phyloP scores from a whole-genome alignment of 2,797 vertebrate genomes.

The Chloroceryle inda region DNA sequence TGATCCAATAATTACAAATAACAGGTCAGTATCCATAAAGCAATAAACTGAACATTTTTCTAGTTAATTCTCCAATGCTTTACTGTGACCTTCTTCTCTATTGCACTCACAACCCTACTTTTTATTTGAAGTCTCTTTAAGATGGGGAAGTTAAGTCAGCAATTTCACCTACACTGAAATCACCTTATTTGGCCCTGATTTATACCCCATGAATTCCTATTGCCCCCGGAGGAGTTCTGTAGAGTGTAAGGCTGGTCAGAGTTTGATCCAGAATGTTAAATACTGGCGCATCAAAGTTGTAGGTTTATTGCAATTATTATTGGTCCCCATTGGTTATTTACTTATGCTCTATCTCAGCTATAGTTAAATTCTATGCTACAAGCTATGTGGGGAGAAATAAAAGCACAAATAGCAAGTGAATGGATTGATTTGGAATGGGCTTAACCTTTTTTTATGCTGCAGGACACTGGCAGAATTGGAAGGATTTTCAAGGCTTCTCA shows the following conservation, averaged over 20 bases:
- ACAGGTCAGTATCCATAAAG: not conserved
- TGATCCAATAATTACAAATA: not conserved
- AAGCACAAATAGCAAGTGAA: constrained; percentile 50
- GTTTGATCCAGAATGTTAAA: constrained; percentile 70
- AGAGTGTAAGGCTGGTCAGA: not conserved
- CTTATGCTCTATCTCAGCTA: constrained; percentile 56
- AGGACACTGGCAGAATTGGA: not conserved
- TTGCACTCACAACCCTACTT: not conserved
- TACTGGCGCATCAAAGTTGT: constrained; percentile 59
- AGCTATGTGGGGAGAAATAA: constrained; percentile 53
- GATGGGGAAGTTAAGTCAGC: constrained; percentile 16
- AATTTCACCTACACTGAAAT: constrained; percentile 41
- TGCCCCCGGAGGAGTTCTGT: constrained; percentile 15
- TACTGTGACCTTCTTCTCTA: not conserved
- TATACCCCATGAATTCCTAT: constrained; percentile 57
- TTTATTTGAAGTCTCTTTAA: constrained; percentile 19
- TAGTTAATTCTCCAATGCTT: not conserved
- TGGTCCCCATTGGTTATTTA: constrained; percentile 67
- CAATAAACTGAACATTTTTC: not conserved
- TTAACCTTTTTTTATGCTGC: not conserved
- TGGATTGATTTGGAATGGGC: constrained; percentile 31
- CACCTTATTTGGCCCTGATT: constrained; percentile 56
- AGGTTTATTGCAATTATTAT: constrained; percentile 67
- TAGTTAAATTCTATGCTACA: constrained; percentile 44
- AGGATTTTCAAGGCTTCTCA: constrained; percentile 31